Base-by-base conservation (phyloP, 2,888 invertebrate species). In the Hirtodrosophila histrioides region DNA sequence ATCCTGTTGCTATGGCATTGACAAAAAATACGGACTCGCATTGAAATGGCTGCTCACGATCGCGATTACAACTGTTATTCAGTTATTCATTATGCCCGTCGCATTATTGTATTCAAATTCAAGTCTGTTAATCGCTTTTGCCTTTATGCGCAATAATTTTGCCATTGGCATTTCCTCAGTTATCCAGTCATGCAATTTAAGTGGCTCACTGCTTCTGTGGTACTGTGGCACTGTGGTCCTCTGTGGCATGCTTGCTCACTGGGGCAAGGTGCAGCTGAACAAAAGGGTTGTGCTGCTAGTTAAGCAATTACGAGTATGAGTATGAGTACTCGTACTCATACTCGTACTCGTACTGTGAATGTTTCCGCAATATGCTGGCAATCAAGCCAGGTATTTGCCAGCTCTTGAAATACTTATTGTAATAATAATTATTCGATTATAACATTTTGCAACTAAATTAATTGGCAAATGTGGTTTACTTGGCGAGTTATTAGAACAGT, bases 121-220 rank as follows among this genome's bases (percentile, higher is more conserved):
- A 36, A 69, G 17, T 39, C 63, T 44, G 40, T 57, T 49, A 69
- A 70, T 49, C 40, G 55, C 41, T 36, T 46, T 48, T 63, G 48
- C 48, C 63, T 69, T 78, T 74, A 78, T 64, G 53, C 55, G 39
- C 78, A 77, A 77, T 77, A 65, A 69, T 72, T 73, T 68, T 78
- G 70, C 62, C 79, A 85, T 77, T 84, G 81, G 49, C 64, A 17
- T 17, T 17, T 17, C 17, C 17, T 56, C 44, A 54, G 43, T 37
- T 27, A 29, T 61, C 51, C 51, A 60, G 70, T 61, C 68, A 69
- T 69, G 70, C 23, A 41, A 58, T 46, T 68, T 67, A 67, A 67
- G 66, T 67, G 58, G 33, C 17, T n/a, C 46, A 17, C 17, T 2
- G 17, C 17, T 27, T n/a, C 46, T 35, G 29, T 43, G 45, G 40